These are phyloP conservation scores for Schrankia costaestrigalis DNA, from an alignment of 2,888 invertebrate species.

Conservation along the genomic window DNA sequence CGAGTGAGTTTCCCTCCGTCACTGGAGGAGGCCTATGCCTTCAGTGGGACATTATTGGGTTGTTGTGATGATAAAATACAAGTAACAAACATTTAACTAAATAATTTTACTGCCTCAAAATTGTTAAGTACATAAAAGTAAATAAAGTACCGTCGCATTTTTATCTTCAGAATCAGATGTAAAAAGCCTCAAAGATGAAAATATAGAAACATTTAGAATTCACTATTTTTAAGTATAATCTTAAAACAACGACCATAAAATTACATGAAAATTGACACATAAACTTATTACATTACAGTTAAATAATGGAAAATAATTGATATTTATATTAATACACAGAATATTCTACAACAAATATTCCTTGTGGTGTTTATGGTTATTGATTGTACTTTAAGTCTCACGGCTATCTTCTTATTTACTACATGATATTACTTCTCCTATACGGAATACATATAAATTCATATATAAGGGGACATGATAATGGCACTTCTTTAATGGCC, in stretches of 20 bases:
- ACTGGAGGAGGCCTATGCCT: too few relatives aligned
- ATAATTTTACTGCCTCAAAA: too few relatives aligned
- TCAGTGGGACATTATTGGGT: too few relatives aligned
- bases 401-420: conserved; percentile 41
- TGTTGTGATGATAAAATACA: too few relatives aligned
- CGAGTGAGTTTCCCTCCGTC: too few relatives aligned
- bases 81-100: too few relatives aligned
- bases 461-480: conserved; percentile 12
- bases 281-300: conserved; percentile 37
- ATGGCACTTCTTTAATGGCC: conserved; percentile 23
- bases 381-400: conserved; percentile 60
- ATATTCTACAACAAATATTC: conserved; percentile 76
- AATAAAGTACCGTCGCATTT: too few relatives aligned
- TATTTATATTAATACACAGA: conserved; percentile 42
- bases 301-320: conserved; percentile 44
- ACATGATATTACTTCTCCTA: conserved; percentile 34
- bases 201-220: conserved; percentile 9
- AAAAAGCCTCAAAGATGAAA: conserved; percentile 12
- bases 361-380: conserved; percentile 50
- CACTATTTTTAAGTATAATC: conserved; percentile 16
- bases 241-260: conserved; percentile 40
- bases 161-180: too few relatives aligned
- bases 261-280: conserved; percentile 61
- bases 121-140: too few relatives aligned
- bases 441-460: conserved; percentile 9